Evolutionary conservation across 2,113 vertebrate genomes (phyloP).

Genomic region (Oenanthe oenanthe): DNA sequence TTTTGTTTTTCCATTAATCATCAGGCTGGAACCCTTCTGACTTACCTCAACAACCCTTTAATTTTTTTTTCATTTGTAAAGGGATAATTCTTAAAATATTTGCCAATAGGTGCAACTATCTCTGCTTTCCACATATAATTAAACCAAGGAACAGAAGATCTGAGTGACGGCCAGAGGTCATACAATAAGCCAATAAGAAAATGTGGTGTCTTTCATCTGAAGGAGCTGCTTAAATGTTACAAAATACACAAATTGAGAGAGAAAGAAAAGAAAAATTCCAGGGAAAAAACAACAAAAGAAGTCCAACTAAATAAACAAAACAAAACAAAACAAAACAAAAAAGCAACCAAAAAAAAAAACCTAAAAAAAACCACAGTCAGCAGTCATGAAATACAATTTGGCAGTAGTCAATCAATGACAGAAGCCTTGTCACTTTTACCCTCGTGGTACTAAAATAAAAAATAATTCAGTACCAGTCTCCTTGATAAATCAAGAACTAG

Average conservation of each 20-base stretch:
- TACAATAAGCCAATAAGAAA: background rate
- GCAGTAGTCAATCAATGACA: conserved; percentile 24
- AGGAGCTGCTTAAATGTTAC: background rate
- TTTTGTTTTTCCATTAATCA: background rate
- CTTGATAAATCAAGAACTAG: conserved; percentile 65
- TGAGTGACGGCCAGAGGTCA: background rate
- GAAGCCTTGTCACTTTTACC: conserved; percentile 55
- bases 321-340: no score
- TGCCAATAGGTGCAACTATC: background rate
- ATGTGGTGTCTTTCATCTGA: background rate
- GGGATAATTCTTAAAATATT: background rate
- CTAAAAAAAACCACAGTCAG: background rate
- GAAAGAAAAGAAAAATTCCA: background rate
- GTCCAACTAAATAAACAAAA: no score
- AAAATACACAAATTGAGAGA: background rate
- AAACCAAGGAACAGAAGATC: background rate
- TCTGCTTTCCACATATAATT: background rate
- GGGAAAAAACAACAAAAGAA: rapidly evolving
- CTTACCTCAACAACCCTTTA: background rate
- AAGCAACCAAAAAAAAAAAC: no score
- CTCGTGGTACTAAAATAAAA: conserved; percentile 63
- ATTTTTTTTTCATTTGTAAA: background rate
- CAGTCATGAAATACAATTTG: conserved; percentile 67
- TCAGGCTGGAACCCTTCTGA: background rate
- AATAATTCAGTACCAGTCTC: conserved; percentile 23